phyloP scores from a whole-genome alignment of 2,888 invertebrate genomes.

The Scaptomyza cyrtandrae region DNA sequence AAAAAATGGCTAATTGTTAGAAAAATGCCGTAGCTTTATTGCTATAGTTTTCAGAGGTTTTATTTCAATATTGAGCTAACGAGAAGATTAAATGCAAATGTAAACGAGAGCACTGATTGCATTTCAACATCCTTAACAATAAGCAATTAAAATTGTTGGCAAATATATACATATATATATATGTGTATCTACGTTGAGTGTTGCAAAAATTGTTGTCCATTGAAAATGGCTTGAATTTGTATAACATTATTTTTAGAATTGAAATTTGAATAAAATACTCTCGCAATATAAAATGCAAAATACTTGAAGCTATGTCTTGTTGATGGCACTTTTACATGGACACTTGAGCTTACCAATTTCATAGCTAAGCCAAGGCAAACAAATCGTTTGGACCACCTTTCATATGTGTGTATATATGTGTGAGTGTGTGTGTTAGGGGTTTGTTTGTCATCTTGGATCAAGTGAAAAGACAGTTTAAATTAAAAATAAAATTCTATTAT shows the following conservation, averaged over 20 bases:
- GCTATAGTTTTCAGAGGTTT: too few species aligned
- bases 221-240: background rate
- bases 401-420: background rate
- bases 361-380: constrained; percentile 50
- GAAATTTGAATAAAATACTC: constrained; percentile 3
- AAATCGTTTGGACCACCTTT: constrained; percentile 19
- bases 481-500: constrained; percentile 59
- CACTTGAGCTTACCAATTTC: constrained; percentile 55
- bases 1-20: constrained; percentile 41
- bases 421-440: background rate
- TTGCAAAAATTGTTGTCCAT: background rate
- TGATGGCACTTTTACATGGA: constrained; percentile 32
- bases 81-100: background rate
- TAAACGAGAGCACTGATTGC: constrained; percentile 26
- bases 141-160: constrained; percentile 25
- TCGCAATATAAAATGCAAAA: constrained; percentile 22
- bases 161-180: background rate
- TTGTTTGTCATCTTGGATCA: constrained; percentile 19
- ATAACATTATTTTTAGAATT: constrained; percentile 13
- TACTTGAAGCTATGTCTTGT: constrained; percentile 18
- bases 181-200: background rate
- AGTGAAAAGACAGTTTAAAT: constrained; percentile 53
- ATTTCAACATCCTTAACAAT: constrained; percentile 24
- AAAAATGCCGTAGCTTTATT: constrained; percentile 29
- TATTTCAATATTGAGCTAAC: background rate